These are phyloP conservation scores for Sycophila texana DNA, from an alignment of 2,888 invertebrate genomes.

Conservation along the genomic window DNA sequence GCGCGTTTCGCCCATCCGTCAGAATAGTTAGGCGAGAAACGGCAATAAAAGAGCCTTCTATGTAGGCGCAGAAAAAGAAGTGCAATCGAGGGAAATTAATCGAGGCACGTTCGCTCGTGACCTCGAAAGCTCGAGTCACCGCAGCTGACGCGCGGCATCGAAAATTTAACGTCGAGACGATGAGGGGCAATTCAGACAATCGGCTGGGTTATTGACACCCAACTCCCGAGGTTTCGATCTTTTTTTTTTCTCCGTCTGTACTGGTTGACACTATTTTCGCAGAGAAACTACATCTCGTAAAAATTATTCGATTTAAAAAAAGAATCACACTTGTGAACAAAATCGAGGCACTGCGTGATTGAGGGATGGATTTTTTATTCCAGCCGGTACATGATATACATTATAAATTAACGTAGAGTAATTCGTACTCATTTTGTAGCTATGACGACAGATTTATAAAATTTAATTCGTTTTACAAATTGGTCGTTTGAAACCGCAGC, in stretches of 20 bases:
- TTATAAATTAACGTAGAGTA: neutral
- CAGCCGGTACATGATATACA: neutral
- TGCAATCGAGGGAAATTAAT: constrained; percentile 26
- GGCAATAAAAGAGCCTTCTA: constrained; percentile 4
- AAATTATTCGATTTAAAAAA: neutral
- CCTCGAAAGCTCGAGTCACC: constrained; percentile 23
- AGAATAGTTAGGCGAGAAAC: neutral
- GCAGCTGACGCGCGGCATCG: neutral
- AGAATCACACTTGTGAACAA: neutral
- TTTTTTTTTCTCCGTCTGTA: neutral
- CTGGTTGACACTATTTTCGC: neutral
- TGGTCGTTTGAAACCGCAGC: constrained; percentile 1
- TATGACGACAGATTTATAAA: neutral
- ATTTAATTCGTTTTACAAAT: constrained; percentile 14
- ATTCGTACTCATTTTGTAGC: neutral
- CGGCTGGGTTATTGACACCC: constrained; percentile 24
- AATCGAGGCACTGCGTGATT: too few species aligned
- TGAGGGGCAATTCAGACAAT: neutral
- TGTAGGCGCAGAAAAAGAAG: too few species aligned
- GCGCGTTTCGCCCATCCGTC: neutral
- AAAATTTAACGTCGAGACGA: constrained; percentile 37
- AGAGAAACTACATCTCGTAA: neutral
- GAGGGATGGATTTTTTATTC: too few species aligned
- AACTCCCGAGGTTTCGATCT: neutral
- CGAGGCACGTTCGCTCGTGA: constrained; percentile 40